Evolutionary conservation across 2,113 vertebrate species (phyloP), one percentile per base, ranked within the genome.

Genomic region (Apistogramma diplotaenia): DNA sequence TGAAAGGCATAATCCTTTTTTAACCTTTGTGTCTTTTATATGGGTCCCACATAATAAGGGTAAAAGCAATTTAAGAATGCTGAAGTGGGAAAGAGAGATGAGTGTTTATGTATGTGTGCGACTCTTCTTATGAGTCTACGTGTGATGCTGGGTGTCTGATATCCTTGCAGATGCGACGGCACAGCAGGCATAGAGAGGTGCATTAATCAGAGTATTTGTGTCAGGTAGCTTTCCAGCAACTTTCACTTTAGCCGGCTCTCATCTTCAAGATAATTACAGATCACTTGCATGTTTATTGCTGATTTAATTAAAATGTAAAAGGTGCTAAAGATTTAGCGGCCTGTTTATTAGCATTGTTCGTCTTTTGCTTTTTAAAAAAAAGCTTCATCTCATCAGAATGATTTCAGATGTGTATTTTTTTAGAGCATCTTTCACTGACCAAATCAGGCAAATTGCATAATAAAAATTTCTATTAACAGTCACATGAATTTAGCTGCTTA

Each of bases 1-100:
- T 92, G 61, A 88, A 89, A 87, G 70, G 55, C 55, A 2, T 89
- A 92, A 91, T 93, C 88, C 83, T 81, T 86, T 91, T 91, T 89
- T 85, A 91, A 93, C 78, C 84, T 91, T 90, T 87, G 78, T 90
- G 46, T 89, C 62, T 81, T 88, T 86, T 81, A 59, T 76, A 82
- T 83, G 60, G 49, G 58, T 76, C 57, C 23, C 61, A 74, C 75
- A 61, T 93, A 85, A 93, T 87, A 82, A 56, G 65, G 29, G 37
- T 27, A 55, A 67, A 84, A 81, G 51, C 53, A 74, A 86, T 87
- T 67, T 84, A 62, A 74, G 65, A 54, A 57, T 49, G 6, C 49
- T 70, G 35, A 82, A 82, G 35, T 11, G 21, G 21, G 27, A 71
- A 60, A 79, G 29, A 35, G 23, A 72, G 49, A 35, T 40, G 43